Conservation (phyloP, 2,113 vertebrate species). For the Pimephales promelas region DNA sequence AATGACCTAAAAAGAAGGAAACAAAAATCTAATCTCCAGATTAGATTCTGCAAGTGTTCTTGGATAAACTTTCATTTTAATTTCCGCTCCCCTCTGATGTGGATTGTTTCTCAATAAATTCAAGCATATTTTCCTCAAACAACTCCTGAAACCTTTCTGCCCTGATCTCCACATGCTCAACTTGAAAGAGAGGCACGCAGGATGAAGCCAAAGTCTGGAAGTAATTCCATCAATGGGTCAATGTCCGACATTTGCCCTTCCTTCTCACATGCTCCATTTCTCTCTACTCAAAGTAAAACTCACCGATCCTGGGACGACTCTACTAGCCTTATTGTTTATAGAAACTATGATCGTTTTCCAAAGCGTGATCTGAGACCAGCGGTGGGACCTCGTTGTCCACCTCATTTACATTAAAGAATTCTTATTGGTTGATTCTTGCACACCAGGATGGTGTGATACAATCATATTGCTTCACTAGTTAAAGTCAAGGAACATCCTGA, state of each 20-base stretch:
- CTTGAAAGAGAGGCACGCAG: slow-evolving; percentile 37
- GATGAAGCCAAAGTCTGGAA: slow-evolving; percentile 62
- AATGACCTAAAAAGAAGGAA: neutral
- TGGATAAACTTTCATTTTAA: neutral
- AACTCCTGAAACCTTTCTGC: neutral
- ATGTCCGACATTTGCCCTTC: slow-evolving; percentile 53
- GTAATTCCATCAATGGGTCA: slow-evolving; percentile 62
- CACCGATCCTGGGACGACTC: neutral
- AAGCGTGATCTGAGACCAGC: neutral
- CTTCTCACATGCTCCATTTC: neutral
- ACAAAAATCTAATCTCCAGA: neutral
- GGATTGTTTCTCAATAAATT: neutral
- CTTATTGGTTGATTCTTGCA: slow-evolving; percentile 61
- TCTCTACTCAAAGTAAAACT: neutral
- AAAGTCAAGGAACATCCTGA: slow-evolving; percentile 22
- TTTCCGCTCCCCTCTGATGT: neutral
- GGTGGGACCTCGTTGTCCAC: neutral
- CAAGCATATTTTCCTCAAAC: neutral
- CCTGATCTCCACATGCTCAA: slow-evolving; percentile 26
- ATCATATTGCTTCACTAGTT: slow-evolving; percentile 41
- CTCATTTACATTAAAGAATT: neutral
- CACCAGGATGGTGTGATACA: slow-evolving; percentile 65
- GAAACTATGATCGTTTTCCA: neutral
- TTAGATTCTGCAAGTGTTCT: slow-evolving; percentile 4
- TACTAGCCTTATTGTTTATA: neutral